Evolutionary conservation across 2,888 invertebrate species (phyloP), one percentile per base, ranked within the genome.

Genomic region (Eulithis prunata): DNA sequence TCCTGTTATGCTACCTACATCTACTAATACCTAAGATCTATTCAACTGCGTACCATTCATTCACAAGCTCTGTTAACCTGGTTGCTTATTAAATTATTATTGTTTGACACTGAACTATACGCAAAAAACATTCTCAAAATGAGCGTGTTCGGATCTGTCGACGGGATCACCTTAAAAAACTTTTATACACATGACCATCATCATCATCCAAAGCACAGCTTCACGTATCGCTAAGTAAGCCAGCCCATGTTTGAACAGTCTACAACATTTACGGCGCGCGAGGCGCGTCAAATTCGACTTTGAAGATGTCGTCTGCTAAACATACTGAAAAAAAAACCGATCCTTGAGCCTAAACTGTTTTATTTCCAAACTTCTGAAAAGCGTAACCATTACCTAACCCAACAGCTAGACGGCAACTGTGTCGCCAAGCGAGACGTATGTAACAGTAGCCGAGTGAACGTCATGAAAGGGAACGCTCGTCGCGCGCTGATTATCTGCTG

Each of bases 1-100:
- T 64, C 73, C 78, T 75, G 75, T 75, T 70, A 75, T 72, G 66
- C 43, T 53, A 21, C 36, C 62, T 52, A 54, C 21, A 21, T 21
- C n/a, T n/a, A 2, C 49, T 52, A 47, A 36, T 45, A 21, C n/a
- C 43, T 43, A 10, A 32, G 41, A 14, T 21, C 47, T 38, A 60
- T 63, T 63, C 59, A 63, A 57, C 12, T 61, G 6, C 6, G n/a
- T n/a, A 47, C 49, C 14, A 45, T 51, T 14, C 55, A 62, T 56
- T 12, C 41, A 41, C 32, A 11, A 43, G 52, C 45, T 36, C 36
- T 14, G 21, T 46, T 45, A 45, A 45, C 45, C 45, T 45, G n/a
- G 3, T 43, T 38, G 8, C 41, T 41, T 4, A 7, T 41, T 41
- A 0, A 11, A 41, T 41, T 41, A 0, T 41, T 41, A 41, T 3